Percentiles rank a stretch among this genome's conserved stretches.
These are phyloP conservation scores for Cerastis leucographa DNA, from an alignment of 2,888 invertebrate species.

Conservation along the genomic window DNA sequence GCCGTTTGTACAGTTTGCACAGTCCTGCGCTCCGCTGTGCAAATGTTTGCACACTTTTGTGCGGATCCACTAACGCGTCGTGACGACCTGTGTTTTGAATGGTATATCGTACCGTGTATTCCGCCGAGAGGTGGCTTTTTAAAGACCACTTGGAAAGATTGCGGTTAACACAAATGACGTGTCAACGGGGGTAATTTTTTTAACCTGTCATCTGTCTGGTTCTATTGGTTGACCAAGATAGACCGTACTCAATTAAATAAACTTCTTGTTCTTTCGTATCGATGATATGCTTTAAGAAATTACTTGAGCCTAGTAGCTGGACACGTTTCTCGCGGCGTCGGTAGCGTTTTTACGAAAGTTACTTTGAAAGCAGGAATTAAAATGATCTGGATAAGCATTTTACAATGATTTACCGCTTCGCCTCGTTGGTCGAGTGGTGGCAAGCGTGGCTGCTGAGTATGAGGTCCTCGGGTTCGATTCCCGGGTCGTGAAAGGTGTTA, in stretches of 20 bases:
- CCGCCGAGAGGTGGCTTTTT: neutral
- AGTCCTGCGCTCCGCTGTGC: constrained; percentile 44
- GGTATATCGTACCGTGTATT: neutral
- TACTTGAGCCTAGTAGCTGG: neutral
- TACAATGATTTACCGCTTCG: neutral
- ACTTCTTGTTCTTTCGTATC: neutral
- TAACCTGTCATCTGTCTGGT: neutral
- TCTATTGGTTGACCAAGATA: neutral
- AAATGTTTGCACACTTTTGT: constrained; percentile 61
- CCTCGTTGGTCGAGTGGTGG: no score
- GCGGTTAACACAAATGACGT: neutral
- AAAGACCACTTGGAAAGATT: neutral
- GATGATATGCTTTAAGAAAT: neutral
- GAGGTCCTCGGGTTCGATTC: no score
- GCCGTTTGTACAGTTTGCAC: constrained; percentile 53
- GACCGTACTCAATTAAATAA: no score
- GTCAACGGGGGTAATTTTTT: neutral
- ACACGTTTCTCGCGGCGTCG: neutral
- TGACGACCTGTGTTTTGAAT: constrained; percentile 40
- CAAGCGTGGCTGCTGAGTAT: no score
- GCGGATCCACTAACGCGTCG: constrained; percentile 37
- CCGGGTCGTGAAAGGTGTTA: no score
- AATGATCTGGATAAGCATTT: neutral
- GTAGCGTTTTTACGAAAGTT: neutral
- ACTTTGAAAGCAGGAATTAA: neutral